Evolutionary conservation across 2,113 vertebrate genomes (phyloP), one percentile per base, ranked within the genome.

Genomic region (Takifugu bimaculatus): DNA sequence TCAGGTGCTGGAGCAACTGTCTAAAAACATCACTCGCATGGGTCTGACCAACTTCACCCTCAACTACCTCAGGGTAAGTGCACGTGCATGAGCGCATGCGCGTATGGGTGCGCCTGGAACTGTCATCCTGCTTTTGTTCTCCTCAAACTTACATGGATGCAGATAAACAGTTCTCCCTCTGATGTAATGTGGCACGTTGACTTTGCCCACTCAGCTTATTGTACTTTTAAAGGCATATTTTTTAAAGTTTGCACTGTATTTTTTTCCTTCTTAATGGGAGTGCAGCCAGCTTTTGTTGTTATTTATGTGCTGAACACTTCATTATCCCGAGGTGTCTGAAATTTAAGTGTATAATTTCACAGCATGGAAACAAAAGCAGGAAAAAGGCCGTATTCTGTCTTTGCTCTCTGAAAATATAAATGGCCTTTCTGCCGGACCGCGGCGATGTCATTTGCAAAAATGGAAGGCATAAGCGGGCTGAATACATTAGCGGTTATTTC

Each of bases 51-150:
- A 98, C 90, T 98, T 99, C 92, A 99, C 97, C 87, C 96, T 99
- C 93, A 99, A 99, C 97, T 99, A 99, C 96, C 97, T 99, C 97
- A 96, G 96, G 95, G 97, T 98, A 93, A 94, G 92, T 47, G 28
- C 29, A 12, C 47, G 57, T 55, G 57, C 48, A 57, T 44, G 20
- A 29, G 13, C 56, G 51, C 39, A 42, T 29, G 42, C 26, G 32
- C 26, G 49, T 58, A 44, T 55, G 60, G 57, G 28, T 15, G 54
- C 13, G 62, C 69, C 70, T 74, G 42, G 61, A 70, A 62, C 57
- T 63, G 68, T 77, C 79, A 79, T 55, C 70, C 74, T 71, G 54
- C 56, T 73, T 69, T 69, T 60, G 35, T 60, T 64, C 52, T 13
- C 35, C 43, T 73, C 62, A 52, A 50, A 65, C 59, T 63, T 52